phyloP scores from a whole-genome alignment of 2,797 vertebrate genomes.

The Anabacerthia variegaticeps region DNA sequence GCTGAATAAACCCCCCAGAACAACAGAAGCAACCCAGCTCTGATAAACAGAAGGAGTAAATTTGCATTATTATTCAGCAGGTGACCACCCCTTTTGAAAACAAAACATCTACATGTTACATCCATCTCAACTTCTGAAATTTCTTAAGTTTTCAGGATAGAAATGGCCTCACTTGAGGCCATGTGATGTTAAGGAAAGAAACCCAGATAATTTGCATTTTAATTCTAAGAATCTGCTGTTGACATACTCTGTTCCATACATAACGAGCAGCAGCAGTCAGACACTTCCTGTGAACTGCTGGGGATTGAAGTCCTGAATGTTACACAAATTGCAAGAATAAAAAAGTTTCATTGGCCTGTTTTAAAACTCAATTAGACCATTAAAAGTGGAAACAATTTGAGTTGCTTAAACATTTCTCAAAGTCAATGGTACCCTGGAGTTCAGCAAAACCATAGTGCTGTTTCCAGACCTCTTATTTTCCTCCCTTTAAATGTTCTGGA shows the following conservation, averaged over 20 bases:
- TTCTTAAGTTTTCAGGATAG: not conserved
- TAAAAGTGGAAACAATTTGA: constrained; percentile 56
- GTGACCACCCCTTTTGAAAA: not conserved
- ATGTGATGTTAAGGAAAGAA: not conserved
- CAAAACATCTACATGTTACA: not conserved
- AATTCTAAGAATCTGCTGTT: not conserved
- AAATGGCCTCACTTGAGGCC: not conserved
- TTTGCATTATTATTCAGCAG: not conserved
- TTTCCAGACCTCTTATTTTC: constrained; percentile 59
- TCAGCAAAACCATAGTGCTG: constrained; percentile 24
- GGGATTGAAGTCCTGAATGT: constrained; percentile 18
- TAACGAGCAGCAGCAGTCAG: constrained; percentile 25
- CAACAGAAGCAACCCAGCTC: not conserved
- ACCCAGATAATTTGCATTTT: not conserved
- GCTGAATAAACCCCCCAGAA: not conserved
- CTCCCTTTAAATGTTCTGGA: constrained; percentile 65
- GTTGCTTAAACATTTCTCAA: constrained; percentile 52
- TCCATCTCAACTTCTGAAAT: not conserved
- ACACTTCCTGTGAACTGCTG: constrained; percentile 6
- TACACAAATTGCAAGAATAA: constrained; percentile 20
- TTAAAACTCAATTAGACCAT: constrained; percentile 58
- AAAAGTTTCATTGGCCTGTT: constrained; percentile 26
- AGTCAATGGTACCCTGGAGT: constrained; percentile 38
- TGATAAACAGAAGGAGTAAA: not conserved
- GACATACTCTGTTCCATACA: not conserved